Evolutionary conservation across 2,888 invertebrate genomes (phyloP), one percentile per base, ranked within the genome.

Genomic region (Callyntrura guangdongensis): DNA sequence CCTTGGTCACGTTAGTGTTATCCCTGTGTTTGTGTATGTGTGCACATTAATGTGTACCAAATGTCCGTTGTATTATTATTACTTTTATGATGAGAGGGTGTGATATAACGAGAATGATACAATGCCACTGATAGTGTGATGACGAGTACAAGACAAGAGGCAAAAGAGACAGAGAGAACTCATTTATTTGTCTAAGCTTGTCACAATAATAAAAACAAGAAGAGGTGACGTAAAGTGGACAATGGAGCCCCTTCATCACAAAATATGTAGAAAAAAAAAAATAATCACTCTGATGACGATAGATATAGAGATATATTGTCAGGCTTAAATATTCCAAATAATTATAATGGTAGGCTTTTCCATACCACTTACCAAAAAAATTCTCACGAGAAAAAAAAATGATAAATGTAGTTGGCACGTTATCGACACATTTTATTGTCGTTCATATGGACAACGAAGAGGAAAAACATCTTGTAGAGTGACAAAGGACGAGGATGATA

Each of bases 181-280:
- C 25, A 64, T 25, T 14, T 64, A 22, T 64, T 64, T 64, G 64
- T 64, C 64, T 64, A 22, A 25, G 20, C 64, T 22, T 59, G 59
- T 59, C 59, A 64, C 11, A 64, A 25, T 12, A 64, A 25, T 64
- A 14, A 61, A 4, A n/a, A 61, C 61, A 17, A 61, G 20, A 17
- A 61, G 17, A 36, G 36, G 36, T 36, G 36, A 36, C 36, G 36
- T 36, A 22, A n/a, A 59, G 59, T 59, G 64, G 64, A 64, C 64
- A 64, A 64, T 64, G 25, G 14, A 64, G 20, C 17, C 61, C 17
- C 20, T 36, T 36, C 36, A 36, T 36, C 36, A 36, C 36, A 4
- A 36, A 36, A 36, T 36, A 36, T 36, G 2, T 4, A 36, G 2
- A 36, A 36, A 4, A 2, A 6, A 4, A 4, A 36, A 36, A 2